Evolutionary conservation across 1,140 invertebrate genomes (phyloP), one percentile per base, ranked within the genome.

Genomic region (Saccostrea cuccullata): DNA sequence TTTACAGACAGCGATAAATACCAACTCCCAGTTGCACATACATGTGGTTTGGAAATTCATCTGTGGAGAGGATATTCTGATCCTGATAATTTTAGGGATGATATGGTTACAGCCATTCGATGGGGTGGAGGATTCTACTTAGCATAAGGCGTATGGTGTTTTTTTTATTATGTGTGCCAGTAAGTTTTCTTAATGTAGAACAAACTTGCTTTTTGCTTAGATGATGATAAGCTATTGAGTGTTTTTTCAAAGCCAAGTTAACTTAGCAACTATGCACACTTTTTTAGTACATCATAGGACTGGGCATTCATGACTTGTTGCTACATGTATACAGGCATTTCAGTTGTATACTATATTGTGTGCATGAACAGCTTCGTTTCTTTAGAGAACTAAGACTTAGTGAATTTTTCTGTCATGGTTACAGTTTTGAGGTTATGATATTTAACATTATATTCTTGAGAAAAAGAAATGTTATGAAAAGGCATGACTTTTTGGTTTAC

Each of bases 61-160:
- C 20, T 85, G 23, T 85, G 84, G 56, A 85, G 84, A 26, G 84
- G 84, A 23, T 85, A 67, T 47, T 60, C 55, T 20, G 84, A 85
- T 26, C 84, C 84, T 60, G 84, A 85, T 26, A 20, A 60, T 11
- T 85, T 85, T 64, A 64, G 56, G n/a, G 12, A 17, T 15, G 84
- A 85, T 26, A 64, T 85, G 56, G 26, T 64, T 26, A 85, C 64
- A 64, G 23, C 84, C n/a, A n/a, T 85, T 4, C 17, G 3, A 60
- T 85, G 56, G 84, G 23, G n/a, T 12, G 84, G 84, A 30, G 84
- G 84, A n/a, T 85, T 67, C 23, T 55, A 85, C 64, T 6, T 85
- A 64, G 58, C 64, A 11, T 85, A 60, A 84, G 40, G 23, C 9
- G 20, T 60, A 60, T 60, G 58, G 58, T 17, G 13, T 17, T 20